A percentile compares a stretch with the other conserved stretches of the same genome.
Evolutionary conservation across 2,113 vertebrate species (phyloP).

Genomic region (Calonectris borealis): DNA sequence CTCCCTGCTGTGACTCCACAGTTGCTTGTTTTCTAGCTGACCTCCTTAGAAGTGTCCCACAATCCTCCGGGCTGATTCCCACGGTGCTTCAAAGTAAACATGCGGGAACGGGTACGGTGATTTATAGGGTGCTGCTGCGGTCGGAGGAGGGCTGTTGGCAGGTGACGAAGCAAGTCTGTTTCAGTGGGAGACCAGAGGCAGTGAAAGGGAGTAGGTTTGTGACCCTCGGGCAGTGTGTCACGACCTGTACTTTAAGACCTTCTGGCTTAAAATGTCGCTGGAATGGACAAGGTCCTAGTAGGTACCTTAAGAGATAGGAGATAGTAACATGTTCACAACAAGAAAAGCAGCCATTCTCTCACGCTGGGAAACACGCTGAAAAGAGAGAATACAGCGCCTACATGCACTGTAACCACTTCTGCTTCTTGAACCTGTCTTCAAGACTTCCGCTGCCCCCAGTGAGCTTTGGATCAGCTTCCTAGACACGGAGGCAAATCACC

Average conservation of each 20-base stretch:
- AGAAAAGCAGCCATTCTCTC: no score
- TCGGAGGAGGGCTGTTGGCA: not conserved
- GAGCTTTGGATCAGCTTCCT: no score
- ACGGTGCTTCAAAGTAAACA: not conserved
- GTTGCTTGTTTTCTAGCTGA: not conserved
- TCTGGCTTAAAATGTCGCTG: not conserved
- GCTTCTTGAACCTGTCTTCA: no score
- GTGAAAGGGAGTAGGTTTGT: not conserved
- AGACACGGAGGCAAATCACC: no score
- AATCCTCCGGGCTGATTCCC: not conserved
- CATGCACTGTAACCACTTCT: no score
- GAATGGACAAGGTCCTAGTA: not conserved
- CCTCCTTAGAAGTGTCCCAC: not conserved
- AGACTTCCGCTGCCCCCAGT: no score
- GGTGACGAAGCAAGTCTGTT: not conserved
- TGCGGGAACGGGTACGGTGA: not conserved
- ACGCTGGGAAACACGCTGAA: no score
- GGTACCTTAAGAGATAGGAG: not conserved
- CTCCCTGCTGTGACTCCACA: not conserved
- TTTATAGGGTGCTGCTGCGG: not conserved
- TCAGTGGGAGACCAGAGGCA: not conserved
- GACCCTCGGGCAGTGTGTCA: not conserved
- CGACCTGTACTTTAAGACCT: not conserved
- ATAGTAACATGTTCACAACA: not conserved
- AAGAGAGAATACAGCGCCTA: no score